Percentiles rank a stretch among this genome's conserved stretches.
These are phyloP conservation scores for Palaemon carinicauda DNA, from an alignment of 1,140 invertebrate species.

Conservation along the genomic window DNA sequence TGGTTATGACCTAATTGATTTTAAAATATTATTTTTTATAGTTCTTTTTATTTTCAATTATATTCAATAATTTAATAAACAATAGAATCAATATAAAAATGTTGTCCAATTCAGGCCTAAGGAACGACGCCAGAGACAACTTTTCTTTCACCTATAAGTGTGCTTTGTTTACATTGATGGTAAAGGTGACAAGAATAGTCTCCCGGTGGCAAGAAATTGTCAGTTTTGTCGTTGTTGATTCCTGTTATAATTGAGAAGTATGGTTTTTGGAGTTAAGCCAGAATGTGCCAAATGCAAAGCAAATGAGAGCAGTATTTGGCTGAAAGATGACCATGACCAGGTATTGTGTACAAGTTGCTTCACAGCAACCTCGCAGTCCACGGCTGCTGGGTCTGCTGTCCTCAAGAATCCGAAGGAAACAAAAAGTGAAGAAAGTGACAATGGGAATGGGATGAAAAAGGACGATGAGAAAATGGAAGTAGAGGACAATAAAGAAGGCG, in stretches of 20 bases:
- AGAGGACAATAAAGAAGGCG: constrained; percentile 39
- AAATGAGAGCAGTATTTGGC: constrained; percentile 19
- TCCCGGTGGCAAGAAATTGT: not conserved
- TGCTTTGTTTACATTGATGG: too few relatives aligned
- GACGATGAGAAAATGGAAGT: constrained; percentile 29
- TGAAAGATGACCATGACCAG: constrained; percentile 31
- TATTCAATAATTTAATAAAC: too few relatives aligned
- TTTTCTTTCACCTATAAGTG: too few relatives aligned
- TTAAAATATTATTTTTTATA: too few relatives aligned
- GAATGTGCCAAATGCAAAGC: constrained; percentile 22
- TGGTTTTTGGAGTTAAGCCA: constrained; percentile 38
- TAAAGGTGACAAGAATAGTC: not conserved
- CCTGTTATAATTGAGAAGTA: not conserved
- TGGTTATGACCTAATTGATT: too few relatives aligned
- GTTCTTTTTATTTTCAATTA: too few relatives aligned
- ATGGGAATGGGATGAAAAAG: not conserved
- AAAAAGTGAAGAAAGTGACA: constrained; percentile 18
- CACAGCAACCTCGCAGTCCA: not conserved
- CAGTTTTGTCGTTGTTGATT: not conserved
- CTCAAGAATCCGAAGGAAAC: not conserved
- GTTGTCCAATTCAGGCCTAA: too few relatives aligned
- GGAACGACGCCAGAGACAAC: too few relatives aligned
- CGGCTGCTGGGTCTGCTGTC: not conserved
- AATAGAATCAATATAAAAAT: too few relatives aligned
- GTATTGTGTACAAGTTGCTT: constrained; percentile 29